phyloP scores from a whole-genome alignment of 1,140 invertebrate genomes.

The Anastrepha obliqua region DNA sequence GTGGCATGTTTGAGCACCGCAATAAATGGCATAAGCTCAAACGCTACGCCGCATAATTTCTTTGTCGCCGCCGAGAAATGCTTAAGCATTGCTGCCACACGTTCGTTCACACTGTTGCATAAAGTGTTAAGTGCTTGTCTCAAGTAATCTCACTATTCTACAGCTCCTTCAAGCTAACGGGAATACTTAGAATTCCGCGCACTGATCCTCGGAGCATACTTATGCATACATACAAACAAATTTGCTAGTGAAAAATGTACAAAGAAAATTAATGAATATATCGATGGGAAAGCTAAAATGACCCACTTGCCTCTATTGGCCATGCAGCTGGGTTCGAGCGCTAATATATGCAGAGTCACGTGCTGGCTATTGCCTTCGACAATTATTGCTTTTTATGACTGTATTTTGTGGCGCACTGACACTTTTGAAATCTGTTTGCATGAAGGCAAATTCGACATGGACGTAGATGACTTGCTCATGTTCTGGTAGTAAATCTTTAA shows the following conservation, averaged over 20 bases:
- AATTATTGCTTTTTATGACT: slow-evolving; percentile 45
- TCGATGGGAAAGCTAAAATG: slow-evolving; percentile 12
- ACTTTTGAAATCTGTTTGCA: not conserved
- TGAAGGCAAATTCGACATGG: not conserved
- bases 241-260: not conserved
- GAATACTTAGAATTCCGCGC: not conserved
- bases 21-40: not conserved
- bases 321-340: not conserved
- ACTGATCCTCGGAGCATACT: not conserved
- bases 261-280: not conserved
- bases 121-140: not conserved
- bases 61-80: not conserved
- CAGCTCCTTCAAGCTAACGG: not conserved
- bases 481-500: not conserved
- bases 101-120: not conserved
- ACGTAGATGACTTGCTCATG: not conserved
- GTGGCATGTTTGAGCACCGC: slow-evolving; percentile 8
- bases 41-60: slow-evolving; percentile 26
- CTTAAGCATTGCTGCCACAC: not conserved
- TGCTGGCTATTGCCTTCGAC: not conserved
- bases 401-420: not conserved
- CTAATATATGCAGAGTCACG: slow-evolving; percentile 19
- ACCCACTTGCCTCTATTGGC: not conserved
- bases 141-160: not conserved
- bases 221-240: not conserved